phyloP scores from a whole-genome alignment of 2,797 vertebrate species.

The Gymnothorax reevesii region DNA sequence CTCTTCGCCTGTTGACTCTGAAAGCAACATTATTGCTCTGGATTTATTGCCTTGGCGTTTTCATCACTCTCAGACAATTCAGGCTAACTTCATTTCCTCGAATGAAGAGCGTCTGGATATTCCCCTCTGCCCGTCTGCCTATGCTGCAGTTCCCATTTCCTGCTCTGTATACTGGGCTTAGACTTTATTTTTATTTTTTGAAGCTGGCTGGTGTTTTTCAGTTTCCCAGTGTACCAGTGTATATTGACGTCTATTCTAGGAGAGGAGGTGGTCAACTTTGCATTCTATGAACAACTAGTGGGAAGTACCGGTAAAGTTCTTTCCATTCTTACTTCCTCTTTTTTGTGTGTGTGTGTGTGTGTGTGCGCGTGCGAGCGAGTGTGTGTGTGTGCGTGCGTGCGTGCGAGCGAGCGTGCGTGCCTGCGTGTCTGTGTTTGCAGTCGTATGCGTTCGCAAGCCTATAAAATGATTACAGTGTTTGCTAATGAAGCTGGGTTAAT shows the following conservation, averaged over 20 bases:
- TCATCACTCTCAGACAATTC: not conserved
- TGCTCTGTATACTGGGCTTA: not conserved
- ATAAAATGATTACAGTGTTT: not conserved
- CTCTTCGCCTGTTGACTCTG: not conserved
- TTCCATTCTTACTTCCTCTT: not conserved
- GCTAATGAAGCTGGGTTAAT: not conserved
- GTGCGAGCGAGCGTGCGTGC: not conserved
- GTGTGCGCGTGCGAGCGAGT: not conserved
- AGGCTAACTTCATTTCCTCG: not conserved
- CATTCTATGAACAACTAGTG: not conserved
- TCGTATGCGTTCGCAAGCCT: no score
- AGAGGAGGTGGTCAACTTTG: not conserved
- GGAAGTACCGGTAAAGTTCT: not conserved
- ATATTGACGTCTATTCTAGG: no score
- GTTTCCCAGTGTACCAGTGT: no score
- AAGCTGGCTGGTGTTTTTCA: not conserved
- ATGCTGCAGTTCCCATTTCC: not conserved
- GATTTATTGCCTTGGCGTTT: slow-evolving; percentile 8
- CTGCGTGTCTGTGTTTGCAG: not conserved
- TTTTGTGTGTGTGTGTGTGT: not conserved
- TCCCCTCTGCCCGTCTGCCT: not conserved
- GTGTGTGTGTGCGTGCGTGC: no score
- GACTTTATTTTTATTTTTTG: not conserved
- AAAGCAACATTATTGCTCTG: not conserved
- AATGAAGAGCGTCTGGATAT: not conserved